Percentiles rank a stretch among this genome's conserved stretches.
Conservation (phyloP, 2,797 vertebrate genomes). For the Anguilla marmorata region DNA sequence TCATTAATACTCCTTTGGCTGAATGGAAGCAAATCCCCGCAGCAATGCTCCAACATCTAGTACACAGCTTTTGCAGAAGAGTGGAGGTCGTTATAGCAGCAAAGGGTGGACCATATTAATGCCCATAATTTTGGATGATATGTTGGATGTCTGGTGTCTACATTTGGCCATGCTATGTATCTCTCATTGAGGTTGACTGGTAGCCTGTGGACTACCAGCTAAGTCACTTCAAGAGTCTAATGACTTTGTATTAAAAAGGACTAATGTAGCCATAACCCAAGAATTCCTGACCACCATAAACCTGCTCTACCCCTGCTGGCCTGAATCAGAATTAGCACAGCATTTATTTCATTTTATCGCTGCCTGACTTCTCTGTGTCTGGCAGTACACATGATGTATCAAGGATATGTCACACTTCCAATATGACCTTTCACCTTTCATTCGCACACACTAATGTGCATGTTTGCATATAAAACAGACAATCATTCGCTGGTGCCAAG, state of each 20-base stretch:
- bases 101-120: no score
- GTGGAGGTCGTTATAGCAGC: no score
- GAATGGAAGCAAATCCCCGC: no score
- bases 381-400: not conserved
- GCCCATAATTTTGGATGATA: no score
- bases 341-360: not conserved
- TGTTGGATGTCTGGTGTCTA: no score
- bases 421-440: constrained; percentile 7
- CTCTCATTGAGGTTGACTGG: not conserved
- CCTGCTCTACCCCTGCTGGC: not conserved
- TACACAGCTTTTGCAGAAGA: no score
- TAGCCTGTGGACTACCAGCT: not conserved
- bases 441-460: not conserved
- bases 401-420: not conserved
- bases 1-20: no score
- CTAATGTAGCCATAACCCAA: not conserved
- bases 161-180: no score
- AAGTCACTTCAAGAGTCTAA: not conserved
- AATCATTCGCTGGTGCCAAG: not conserved
- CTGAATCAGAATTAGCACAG: not conserved
- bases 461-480: not conserved
- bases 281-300: not conserved
- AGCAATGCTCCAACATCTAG: no score
- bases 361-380: not conserved
- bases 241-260: not conserved